Evolutionary conservation across 53 echinoderm and acorn worm species (phyloP).

Genomic region (Stichopus horrens): DNA sequence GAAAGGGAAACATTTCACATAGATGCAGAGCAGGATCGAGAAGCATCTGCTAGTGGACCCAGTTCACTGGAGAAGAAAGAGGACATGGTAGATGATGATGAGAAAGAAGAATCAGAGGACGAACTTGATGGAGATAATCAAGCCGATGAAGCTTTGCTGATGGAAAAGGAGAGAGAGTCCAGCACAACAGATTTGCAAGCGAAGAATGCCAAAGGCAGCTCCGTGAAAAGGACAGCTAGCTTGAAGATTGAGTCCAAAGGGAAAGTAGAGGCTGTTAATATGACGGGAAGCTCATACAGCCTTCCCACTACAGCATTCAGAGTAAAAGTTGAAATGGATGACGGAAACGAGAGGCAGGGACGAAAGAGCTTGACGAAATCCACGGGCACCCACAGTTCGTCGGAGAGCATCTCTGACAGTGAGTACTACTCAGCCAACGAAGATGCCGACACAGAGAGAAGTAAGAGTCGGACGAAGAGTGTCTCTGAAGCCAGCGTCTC

Average conservation of each 20-base stretch:
- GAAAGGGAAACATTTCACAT: slow-evolving; percentile 20
- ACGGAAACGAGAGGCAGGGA: slow-evolving; percentile 1
- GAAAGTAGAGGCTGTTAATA: slow-evolving; percentile 16
- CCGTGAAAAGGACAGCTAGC: slow-evolving; percentile 37
- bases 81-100: neutral
- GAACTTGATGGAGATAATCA: neutral
- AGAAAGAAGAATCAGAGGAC: neutral
- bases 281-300: slow-evolving; percentile 86
- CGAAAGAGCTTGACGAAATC: slow-evolving; percentile 42
- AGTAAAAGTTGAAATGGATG: slow-evolving; percentile 20
- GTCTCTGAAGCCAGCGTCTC: neutral
- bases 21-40: neutral
- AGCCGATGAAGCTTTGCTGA: neutral
- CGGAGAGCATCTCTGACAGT: slow-evolving; percentile 75
- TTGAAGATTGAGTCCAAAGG: slow-evolving; percentile 1
- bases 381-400: slow-evolving; percentile 47
- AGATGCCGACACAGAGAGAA: slow-evolving; percentile 44
- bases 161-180: neutral
- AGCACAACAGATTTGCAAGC: neutral
- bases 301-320: slow-evolving; percentile 66
- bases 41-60: neutral
- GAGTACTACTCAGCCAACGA: slow-evolving; percentile 97
- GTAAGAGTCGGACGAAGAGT: slow-evolving; percentile 20
- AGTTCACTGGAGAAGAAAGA: neutral
- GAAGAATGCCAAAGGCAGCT: neutral